Base-by-base conservation (phyloP, 2,113 vertebrate genomes). In the Oostethus manadensis region DNA sequence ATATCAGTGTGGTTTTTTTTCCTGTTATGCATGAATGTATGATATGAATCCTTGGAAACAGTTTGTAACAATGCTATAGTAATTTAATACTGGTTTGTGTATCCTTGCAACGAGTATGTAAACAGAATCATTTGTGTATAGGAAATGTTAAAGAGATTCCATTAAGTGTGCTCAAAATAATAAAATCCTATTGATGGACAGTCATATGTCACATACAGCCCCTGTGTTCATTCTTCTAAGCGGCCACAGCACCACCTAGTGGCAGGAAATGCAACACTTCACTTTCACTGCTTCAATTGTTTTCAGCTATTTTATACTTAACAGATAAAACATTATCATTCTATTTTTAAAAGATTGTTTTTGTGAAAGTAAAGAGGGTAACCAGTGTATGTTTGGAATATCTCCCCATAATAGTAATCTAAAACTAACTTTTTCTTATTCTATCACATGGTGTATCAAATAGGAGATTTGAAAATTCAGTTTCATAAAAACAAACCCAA, bases 1-100 rank as follows among this genome's bases (percentile, higher is more conserved):
- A 62, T 66, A 65, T 70, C 16, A 43, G 56, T 73, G 45, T 83
- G n/a, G n/a, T 67, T 63, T n/a, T 46, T 46, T 29, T 66, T 74
- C 80, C 73, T 84, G 70, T 84, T 79, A 18, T 86, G 80, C 80
- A 86, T 84, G 73, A 81, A 73, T 84, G 77, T 76, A 77, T 72
- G 44, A 62, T 76, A 42, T 14, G 38, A 70, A 65, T 74, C 74
- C 77, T 61, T 84, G 26, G 73, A 76, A 62, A 72, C 16, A 9
- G 38, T 78, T 76, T 73, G 62, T 66, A 58, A 67, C 77, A 64
- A 67, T 64, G 66, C 29, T 53, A 51, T 69, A 72, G 62, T 83
- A 74, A 78, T 79, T 84, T 70, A 76, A 79, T 78, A 59, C 53
- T 43, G 40, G 54, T 66, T 59, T 48, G 23, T 64, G 51, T 59